Base-by-base conservation (phyloP, 2,888 invertebrate species). In the Chirona hameri region DNA sequence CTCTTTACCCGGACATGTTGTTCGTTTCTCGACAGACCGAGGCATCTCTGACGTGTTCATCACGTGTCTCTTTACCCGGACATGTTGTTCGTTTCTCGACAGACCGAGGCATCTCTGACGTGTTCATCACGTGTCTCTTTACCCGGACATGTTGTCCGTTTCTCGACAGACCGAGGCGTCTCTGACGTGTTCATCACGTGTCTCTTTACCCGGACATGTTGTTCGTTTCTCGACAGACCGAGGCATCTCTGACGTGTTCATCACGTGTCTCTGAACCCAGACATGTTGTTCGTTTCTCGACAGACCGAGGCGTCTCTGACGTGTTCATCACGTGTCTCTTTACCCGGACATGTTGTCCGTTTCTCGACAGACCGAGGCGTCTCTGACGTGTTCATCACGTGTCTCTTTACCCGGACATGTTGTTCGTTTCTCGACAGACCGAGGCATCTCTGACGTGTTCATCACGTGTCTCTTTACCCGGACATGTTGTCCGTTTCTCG, bases 131-230 rank as follows among this genome's bases (percentile, higher is more conserved):
- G 21, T 94, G 93, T 86, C 91, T 39, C 39, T 39, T 2, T 5
- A 39, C 39, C 2, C 39, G 4, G 39, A 2, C 39, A 39, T 39
- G 39, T 39, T 39, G 39, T n/a, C 0, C 24, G 39, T 29, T 10
- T 29, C 27, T 69, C 31, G 4, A 31, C 72, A 83, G 88, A 88
- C 27, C 88, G 90, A 0, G 90, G 90, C 52, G 92, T 96, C 79
- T 86, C 87, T 14, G 89, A 92, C 86, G 93, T 90, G 86, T 90
- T 93, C 84, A 90, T 95, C 81, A 94, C 94, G 21, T 94, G 93
- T 86, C 91, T 39, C 39, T 39, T 2, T 5, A 39, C 39, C 2
- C 39, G 4, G 39, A 2, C 39, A 39, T 39, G 39, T 39, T 39
- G 39, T n/a, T 0, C 24, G 39, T 29, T 10, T 29, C 27, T 69